phyloP scores from a whole-genome alignment of 2,797 vertebrate species.

The Dermochelys coriacea region DNA sequence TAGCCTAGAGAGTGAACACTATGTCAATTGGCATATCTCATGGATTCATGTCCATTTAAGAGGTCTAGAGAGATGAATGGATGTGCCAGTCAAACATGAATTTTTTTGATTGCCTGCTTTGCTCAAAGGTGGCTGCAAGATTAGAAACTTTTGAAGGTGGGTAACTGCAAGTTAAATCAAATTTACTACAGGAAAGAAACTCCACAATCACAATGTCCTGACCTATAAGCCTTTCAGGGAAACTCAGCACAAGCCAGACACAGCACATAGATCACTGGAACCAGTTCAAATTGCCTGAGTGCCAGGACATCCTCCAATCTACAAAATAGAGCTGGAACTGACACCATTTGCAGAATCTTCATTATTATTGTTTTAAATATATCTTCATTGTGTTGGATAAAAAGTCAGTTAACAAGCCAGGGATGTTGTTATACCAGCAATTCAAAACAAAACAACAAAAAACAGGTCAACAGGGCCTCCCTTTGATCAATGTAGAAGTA shows the following conservation, averaged over 20 bases:
- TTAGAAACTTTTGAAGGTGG: neutral
- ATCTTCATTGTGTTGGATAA: constrained; percentile 24
- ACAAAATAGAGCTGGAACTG: constrained; percentile 37
- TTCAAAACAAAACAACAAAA: neutral
- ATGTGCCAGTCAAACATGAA: neutral
- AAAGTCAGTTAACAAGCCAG: constrained; percentile 36
- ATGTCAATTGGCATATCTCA: neutral
- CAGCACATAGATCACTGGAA: constrained; percentile 26
- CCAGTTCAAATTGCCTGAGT: neutral
- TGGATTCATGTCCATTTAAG: neutral
- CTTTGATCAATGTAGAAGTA: neutral
- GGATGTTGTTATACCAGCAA: constrained; percentile 7
- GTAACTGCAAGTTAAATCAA: constrained; percentile 16
- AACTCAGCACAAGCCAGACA: constrained; percentile 20
- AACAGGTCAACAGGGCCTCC: neutral
- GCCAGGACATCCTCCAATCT: constrained; percentile 40
- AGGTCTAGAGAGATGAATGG: neutral
- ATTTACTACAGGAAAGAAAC: constrained; percentile 21
- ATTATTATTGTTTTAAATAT: constrained; percentile 1
- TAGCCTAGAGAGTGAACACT: neutral
- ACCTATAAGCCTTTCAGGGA: constrained; percentile 16
- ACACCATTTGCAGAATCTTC: constrained; percentile 44
- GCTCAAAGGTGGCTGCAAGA: neutral
- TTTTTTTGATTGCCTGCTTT: neutral
- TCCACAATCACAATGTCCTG: constrained; percentile 12